These are phyloP conservation scores for Clarias fuscus DNA, from an alignment of 2,797 vertebrate species.

Conservation along the genomic window DNA sequence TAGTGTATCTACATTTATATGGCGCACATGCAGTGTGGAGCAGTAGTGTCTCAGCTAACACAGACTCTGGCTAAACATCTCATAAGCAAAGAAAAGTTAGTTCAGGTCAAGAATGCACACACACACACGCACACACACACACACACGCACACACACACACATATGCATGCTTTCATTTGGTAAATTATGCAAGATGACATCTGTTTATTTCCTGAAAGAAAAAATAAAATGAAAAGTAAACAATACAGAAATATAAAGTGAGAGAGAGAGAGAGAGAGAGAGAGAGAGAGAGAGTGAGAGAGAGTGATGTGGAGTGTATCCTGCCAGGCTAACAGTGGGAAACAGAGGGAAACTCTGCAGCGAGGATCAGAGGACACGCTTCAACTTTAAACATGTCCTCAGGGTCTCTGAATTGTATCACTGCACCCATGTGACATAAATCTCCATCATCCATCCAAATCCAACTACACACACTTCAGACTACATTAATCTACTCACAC, in stretches of 20 bases:
- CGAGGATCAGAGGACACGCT: constrained; percentile 46
- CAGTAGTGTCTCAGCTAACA: neutral
- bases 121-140: neutral
- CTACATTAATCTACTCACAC: neutral
- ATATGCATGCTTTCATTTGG: neutral
- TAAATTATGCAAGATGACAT: neutral
- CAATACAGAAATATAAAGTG: neutral
- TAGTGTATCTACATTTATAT: neutral
- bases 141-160: neutral
- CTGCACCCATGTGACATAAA: neutral
- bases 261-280: neutral
- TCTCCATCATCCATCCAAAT: neutral
- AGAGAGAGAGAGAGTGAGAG: neutral
- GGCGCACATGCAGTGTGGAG: neutral
- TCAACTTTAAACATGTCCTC: constrained; percentile 50
- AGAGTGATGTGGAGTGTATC: neutral
- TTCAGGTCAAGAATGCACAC: neutral
- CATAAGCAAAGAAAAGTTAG: neutral
- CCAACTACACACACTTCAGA: neutral
- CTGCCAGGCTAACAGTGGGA: constrained; percentile 21
- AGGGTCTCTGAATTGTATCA: neutral
- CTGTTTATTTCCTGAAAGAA: neutral
- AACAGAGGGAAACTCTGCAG: constrained; percentile 15
- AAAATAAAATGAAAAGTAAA: neutral
- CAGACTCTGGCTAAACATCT: neutral